Evolutionary conservation across 2,888 invertebrate genomes (phyloP), one percentile per base, ranked within the genome.

Genomic region (Lomographa bimaculata): DNA sequence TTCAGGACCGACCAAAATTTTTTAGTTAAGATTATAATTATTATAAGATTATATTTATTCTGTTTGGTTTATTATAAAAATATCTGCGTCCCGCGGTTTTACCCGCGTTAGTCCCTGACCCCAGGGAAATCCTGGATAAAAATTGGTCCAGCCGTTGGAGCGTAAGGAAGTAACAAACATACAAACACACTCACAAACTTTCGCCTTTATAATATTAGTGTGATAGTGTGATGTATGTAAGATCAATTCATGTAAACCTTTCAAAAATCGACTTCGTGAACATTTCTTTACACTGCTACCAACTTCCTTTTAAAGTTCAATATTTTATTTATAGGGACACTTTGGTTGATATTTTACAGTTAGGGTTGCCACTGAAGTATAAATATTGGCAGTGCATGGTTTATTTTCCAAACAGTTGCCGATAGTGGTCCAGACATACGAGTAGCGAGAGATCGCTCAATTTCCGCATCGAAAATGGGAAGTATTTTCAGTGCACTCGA

Each of bases 391-490:
- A 9, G 11, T 11, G 14, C 28, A 9, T 20, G 21, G 29, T 44
- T 46, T 38, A 44, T 46, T 49, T 46, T 36, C 20, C 10, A 26
- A 30, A 26, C 18, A 35, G 23, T 27, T 36, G 23, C 21, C 19
- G 6, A 14, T 24, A n/a, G 11, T 29, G 24, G 37, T 8, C 23
- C 29, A 29, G 37, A 37, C 37, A 6, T 29, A 7, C 11, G 5
- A 29, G 20, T 25, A 29, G 20, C 21, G 28, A 36, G 34, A 46
- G 40, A 53, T 50, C 54, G 51, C 54, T 57, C 68, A 67, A 70
- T 69, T 69, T 69, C 68, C 70, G 63, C 36, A 46, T 54, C 35
- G 47, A 50, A 60, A 65, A 60, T 25, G 11, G 27, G 18, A 10
- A 3, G 9, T 32, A 32, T 32, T 32, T 23, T 17, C 16, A 17